Base-by-base conservation (phyloP, 2,113 vertebrate genomes). In the Phrynosoma blainvillii region DNA sequence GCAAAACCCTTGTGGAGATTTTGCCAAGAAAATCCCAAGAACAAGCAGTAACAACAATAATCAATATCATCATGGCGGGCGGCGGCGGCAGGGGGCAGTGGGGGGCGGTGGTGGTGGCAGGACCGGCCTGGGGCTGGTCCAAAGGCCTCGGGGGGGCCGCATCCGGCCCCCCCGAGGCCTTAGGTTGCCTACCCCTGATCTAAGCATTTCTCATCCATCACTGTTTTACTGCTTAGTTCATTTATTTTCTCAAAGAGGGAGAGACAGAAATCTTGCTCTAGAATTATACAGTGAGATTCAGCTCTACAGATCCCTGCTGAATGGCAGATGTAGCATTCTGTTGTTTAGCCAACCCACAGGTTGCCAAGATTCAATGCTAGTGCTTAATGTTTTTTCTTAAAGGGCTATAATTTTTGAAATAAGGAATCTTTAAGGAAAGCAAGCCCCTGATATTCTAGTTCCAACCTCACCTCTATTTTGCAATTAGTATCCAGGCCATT, bases 341-440 rank as follows among this genome's bases (percentile, higher is more conserved):
- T 88, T 88, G 87, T 80, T 83, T 32, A 56, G 73, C 77, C 81
- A 78, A 70, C 81, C 27, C 62, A 70, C n/a, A 40, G 59, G 73
- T 78, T 88, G 32, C 73, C 81, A 88, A 84, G 87, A 78, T 56
- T n/a, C 59, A 76, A 40, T 11, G 2, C 32, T 36, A 40, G 42
- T 52, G 47, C 75, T 62, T 56, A 78, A 13, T 52, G 3, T 65
- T 65, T 76, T 36, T 65, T 76, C 36, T 78, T 77, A 83, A 83
- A 78, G 80, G 62, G 73, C 42, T 54, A 68, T 13, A 75, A 42
- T 14, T 77, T 83, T 11, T 78, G 4, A 40, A 54, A 76, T 13
- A 10, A 83, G 68, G 42, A 16, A 25, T 75, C 21, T 5, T 74
- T 25, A 23, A 32, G 23, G 20, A 52, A 10, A 62, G 14, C 9